These are phyloP conservation scores for Brachionus paranguensis DNA, from an alignment of 1,140 invertebrate genomes.

Conservation along the genomic window DNA sequence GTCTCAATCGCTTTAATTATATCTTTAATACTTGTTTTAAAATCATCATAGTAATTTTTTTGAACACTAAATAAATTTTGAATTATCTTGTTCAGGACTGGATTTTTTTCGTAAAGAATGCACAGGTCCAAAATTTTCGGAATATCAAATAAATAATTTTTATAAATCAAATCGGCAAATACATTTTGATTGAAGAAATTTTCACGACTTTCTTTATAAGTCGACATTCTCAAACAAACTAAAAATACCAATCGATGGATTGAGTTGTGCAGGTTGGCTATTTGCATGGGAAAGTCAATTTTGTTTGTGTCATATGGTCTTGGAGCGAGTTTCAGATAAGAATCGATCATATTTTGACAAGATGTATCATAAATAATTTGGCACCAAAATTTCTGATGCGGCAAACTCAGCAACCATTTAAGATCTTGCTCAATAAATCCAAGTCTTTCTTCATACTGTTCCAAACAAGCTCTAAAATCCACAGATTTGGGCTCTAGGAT, in stretches of 20 bases:
- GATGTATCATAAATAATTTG: constrained; percentile 13
- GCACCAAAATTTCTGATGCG: constrained; percentile 38
- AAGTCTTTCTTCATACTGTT: constrained; percentile 25
- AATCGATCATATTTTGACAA: constrained; percentile 23
- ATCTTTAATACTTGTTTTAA: not conserved
- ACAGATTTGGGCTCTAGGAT: not conserved
- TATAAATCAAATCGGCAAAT: constrained; percentile 31
- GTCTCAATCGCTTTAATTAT: constrained; percentile 27
- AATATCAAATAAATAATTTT: constrained; percentile 38
- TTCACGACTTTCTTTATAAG: constrained; percentile 24
- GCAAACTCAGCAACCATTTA: constrained; percentile 30
- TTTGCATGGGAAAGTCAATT: not conserved
- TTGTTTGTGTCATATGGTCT: constrained; percentile 14
- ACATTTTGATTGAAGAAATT: constrained; percentile 10
- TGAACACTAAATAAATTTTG: constrained; percentile 33
- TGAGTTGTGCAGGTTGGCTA: not conserved
- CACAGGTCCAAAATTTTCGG: constrained; percentile 22
- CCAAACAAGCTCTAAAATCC: not conserved
- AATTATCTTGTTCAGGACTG: not conserved
- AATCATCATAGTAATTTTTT: constrained; percentile 6
- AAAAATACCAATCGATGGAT: constrained; percentile 13
- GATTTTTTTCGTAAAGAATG: constrained; percentile 15
- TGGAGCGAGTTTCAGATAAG: constrained; percentile 1
- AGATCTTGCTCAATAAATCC: not conserved
- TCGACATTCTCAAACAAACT: constrained; percentile 31